Conservation (phyloP, 2,888 invertebrate species). For the Rugalucina vietnamica region DNA sequence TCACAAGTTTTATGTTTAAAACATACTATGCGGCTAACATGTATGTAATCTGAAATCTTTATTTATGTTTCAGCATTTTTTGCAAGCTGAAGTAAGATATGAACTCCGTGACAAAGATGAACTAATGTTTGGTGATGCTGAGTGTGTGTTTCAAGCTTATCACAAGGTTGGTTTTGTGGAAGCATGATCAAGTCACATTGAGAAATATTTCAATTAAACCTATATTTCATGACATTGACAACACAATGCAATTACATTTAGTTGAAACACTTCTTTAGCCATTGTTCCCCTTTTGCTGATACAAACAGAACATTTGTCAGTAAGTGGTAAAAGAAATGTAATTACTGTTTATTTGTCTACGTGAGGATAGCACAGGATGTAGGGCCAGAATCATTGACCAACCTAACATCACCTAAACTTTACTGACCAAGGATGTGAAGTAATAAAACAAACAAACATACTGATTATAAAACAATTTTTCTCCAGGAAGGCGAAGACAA, state of each 20-base stretch:
- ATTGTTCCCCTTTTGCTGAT: not conserved
- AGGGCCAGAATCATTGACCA: not conserved
- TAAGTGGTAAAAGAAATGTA: not conserved
- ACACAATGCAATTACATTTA: too few species aligned
- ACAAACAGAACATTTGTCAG: not conserved
- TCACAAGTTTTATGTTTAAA: too few species aligned
- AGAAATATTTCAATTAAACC: too few species aligned
- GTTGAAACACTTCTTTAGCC: not conserved
- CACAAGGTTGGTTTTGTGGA: too few species aligned
- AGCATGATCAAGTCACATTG: too few species aligned
- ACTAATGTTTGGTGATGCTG: constrained; percentile 79
- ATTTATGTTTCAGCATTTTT: constrained; percentile 69
- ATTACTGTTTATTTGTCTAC: not conserved
- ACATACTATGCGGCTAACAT: too few species aligned
- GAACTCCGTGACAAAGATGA: constrained; percentile 78
- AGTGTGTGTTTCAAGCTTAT: constrained; percentile 66
- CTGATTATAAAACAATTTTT: not conserved
- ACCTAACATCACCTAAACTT: not conserved
- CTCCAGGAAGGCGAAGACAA: constrained; percentile 40
- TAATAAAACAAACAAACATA: not conserved
- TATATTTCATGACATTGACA: too few species aligned
- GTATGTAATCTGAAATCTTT: too few species aligned
- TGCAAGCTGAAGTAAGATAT: constrained; percentile 79
- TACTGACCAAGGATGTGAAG: not conserved
- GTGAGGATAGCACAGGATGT: not conserved